Evolutionary conservation across 92 coral and sea anemone genomes (phyloP).

Genomic region (Zoanthus sociatus): DNA sequence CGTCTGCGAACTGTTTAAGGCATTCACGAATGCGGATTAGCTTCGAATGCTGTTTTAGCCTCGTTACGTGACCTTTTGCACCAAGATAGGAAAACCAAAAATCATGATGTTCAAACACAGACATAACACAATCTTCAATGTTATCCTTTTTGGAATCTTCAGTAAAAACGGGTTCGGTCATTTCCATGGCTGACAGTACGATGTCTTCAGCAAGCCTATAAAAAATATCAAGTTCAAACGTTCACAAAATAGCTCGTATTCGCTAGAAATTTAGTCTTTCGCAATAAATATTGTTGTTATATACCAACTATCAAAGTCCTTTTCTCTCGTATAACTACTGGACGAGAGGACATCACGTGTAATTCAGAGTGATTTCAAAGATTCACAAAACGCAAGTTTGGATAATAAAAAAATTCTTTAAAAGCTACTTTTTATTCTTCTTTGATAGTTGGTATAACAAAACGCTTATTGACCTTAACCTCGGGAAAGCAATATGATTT

Average conservation of each 20-base stretch:
- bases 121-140: conserved; percentile 20
- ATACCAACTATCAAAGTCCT: too few relatives aligned
- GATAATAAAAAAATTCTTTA: too few relatives aligned
- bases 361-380: too few relatives aligned
- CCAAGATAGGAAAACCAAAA: conserved; percentile 55
- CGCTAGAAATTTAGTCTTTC: too few relatives aligned
- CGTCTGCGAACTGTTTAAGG: conserved; percentile 11
- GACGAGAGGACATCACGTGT: too few relatives aligned
- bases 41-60: conserved; percentile 41
- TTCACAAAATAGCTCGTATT: not conserved
- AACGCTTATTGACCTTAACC: too few relatives aligned
- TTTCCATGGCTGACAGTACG: not conserved
- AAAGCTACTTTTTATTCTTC: too few relatives aligned
- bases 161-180: not conserved
- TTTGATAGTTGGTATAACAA: too few relatives aligned
- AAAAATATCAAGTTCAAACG: not conserved
- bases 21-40: not conserved
- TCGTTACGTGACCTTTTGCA: conserved; percentile 44
- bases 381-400: too few relatives aligned
- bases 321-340: too few relatives aligned
- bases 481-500: too few relatives aligned
- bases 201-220: conserved; percentile 27
- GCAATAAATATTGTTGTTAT: too few relatives aligned
- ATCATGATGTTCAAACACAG: conserved; percentile 43
- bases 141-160: not conserved